Conservation (phyloP, 1,140 invertebrate genomes). For the Latrodectus geometricus region DNA sequence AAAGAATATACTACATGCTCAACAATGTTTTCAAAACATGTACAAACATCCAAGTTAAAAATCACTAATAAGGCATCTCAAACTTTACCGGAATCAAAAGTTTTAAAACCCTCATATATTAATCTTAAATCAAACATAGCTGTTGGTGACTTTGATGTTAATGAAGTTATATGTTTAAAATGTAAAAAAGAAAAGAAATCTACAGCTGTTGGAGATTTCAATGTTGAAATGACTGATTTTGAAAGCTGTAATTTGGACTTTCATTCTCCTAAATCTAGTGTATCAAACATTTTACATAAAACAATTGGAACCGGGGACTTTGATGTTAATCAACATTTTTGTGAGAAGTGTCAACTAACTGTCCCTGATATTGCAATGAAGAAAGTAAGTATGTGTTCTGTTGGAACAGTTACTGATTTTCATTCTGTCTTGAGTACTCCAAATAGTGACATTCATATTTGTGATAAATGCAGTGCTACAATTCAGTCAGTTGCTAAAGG, state of each 20-base stretch:
- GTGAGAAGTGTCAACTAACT: constrained; percentile 55
- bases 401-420: constrained; percentile 57
- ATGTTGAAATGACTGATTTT: constrained; percentile 55
- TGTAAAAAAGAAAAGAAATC: constrained; percentile 70
- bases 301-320: constrained; percentile 65
- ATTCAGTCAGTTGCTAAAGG: constrained; percentile 73
- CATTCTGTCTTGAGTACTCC: constrained; percentile 43
- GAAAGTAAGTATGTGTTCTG: constrained; percentile 20
- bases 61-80: constrained; percentile 14
- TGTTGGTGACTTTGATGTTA: constrained; percentile 70
- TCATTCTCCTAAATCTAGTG: not conserved
- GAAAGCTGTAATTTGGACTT: constrained; percentile 21
- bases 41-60: constrained; percentile 34
- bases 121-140: constrained; percentile 66
- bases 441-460: constrained; percentile 72
- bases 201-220: constrained; percentile 68
- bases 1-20: not conserved
- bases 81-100: not conserved
- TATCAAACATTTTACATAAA: constrained; percentile 34
- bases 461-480: constrained; percentile 77
- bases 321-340: constrained; percentile 59
- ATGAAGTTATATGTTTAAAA: constrained; percentile 71
- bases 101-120: not conserved
- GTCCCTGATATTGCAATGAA: not conserved
- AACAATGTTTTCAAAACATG: constrained; percentile 5